Conservation (phyloP, 2,888 invertebrate species). For the Meta bourneti region DNA sequence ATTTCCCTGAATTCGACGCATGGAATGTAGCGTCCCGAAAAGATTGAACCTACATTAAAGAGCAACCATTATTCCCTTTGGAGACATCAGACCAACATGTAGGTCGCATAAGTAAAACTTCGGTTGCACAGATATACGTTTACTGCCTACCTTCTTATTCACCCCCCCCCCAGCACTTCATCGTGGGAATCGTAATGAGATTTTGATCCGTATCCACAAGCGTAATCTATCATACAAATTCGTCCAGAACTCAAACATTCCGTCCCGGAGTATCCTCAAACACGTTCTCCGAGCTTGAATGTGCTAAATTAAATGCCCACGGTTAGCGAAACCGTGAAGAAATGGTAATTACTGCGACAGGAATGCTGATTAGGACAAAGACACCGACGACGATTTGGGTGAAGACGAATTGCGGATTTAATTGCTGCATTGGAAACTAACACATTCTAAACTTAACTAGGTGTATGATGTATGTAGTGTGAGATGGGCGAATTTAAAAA, state of each 20-base stretch:
- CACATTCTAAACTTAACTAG: too few relatives aligned
- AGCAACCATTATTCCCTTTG: too few relatives aligned
- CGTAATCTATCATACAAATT: not conserved
- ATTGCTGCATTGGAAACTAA: not conserved
- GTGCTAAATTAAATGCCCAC: not conserved
- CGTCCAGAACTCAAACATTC: not conserved
- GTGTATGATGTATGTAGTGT: too few relatives aligned
- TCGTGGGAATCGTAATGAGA: not conserved
- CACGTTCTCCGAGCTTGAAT: not conserved
- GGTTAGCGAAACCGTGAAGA: not conserved
- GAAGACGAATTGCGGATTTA: not conserved
- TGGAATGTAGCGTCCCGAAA: too few relatives aligned
- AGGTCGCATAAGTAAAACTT: too few relatives aligned
- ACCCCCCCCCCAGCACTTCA: not conserved
- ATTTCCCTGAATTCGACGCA: too few relatives aligned
- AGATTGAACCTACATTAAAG: too few relatives aligned
- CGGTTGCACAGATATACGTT: too few relatives aligned
- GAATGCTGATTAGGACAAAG: not conserved
- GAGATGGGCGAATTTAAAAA: too few relatives aligned
- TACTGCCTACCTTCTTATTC: not conserved
- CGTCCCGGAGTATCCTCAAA: not conserved
- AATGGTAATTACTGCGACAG: not conserved
- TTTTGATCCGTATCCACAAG: not conserved
- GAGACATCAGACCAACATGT: too few relatives aligned
- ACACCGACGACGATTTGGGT: not conserved